A percentile compares a stretch with the other conserved stretches of the same genome.
These are phyloP conservation scores for Xenopus petersii DNA, from an alignment of 2,797 vertebrate species.

Conservation along the genomic window DNA sequence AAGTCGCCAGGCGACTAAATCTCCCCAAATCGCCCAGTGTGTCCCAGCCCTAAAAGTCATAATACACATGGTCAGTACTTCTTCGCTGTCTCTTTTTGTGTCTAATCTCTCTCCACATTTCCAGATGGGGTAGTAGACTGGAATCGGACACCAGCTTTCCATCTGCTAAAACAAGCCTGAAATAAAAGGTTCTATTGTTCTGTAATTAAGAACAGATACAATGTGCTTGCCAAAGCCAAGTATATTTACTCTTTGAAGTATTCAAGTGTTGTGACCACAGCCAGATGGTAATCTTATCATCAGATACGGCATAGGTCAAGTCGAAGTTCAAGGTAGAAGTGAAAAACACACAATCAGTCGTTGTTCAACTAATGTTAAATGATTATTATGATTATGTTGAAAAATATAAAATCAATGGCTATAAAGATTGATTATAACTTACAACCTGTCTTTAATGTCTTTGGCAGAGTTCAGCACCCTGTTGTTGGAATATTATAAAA, in stretches of 20 bases:
- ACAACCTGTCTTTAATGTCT: too few relatives aligned
- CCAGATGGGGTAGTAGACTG: slow-evolving; percentile 68
- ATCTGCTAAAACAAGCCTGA: slow-evolving; percentile 73
- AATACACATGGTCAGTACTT: too few relatives aligned
- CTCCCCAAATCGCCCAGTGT: too few relatives aligned
- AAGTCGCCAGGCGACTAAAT: too few relatives aligned
- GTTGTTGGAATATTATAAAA: too few relatives aligned
- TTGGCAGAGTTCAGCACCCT: too few relatives aligned
- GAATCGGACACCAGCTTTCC: slow-evolving; percentile 64
- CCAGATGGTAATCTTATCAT: slow-evolving; percentile 78
- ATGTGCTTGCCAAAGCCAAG: slow-evolving; percentile 76
- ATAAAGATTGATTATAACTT: too few relatives aligned
- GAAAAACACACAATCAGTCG: background rate
- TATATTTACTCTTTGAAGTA: slow-evolving; percentile 71
- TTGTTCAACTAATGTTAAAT: too few relatives aligned
- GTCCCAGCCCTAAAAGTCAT: too few relatives aligned
- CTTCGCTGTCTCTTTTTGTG: too few relatives aligned
- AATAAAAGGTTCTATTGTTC: slow-evolving; percentile 78
- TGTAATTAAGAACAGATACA: slow-evolving; percentile 78
- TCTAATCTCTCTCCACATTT: slow-evolving; percentile 52
- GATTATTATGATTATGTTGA: too few relatives aligned
- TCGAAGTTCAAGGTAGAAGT: slow-evolving; percentile 73
- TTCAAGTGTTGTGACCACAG: slow-evolving; percentile 65
- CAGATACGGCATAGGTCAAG: slow-evolving; percentile 75
- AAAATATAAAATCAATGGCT: too few relatives aligned